These are phyloP conservation scores for Rutilus rutilus DNA, from an alignment of 2,113 vertebrate genomes.

Conservation along the genomic window DNA sequence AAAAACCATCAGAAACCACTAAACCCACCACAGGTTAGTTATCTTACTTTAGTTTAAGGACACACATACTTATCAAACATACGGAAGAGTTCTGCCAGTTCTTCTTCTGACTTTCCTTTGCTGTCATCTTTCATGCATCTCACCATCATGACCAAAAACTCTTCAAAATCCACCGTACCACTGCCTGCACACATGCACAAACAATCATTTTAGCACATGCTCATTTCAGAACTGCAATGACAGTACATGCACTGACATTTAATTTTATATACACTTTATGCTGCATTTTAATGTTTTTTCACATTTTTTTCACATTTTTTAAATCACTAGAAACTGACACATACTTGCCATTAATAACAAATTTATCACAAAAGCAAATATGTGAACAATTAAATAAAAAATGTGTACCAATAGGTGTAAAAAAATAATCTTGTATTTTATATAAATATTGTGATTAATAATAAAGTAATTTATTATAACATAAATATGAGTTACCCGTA, in stretches of 20 bases:
- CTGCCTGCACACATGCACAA: conserved; percentile 79
- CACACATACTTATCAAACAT: conserved; percentile 95
- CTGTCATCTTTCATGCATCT: conserved; percentile 99
- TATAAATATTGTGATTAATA: not conserved
- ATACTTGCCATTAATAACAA: not conserved
- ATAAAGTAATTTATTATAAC: not conserved
- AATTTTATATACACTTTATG: not conserved
- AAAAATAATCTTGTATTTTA: not conserved
- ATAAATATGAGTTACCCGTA: not conserved
- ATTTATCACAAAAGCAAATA: not conserved
- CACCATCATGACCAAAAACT: conserved; percentile 99
- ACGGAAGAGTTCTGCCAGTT: conserved; percentile 96
- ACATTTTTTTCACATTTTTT: no score
- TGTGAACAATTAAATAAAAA: not conserved
- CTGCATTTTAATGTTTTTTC: not conserved
- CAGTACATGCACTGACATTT: not conserved
- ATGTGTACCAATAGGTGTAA: not conserved
- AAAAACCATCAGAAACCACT: not conserved
- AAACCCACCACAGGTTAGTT: not conserved
- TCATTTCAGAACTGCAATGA: not conserved
- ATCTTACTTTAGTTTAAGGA: not conserved
- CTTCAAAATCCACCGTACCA: conserved; percentile 96
- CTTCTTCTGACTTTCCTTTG: conserved; percentile 97
- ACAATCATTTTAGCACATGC: not conserved
- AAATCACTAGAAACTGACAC: not conserved